Percentiles rank a stretch among this genome's conserved stretches.
These are phyloP conservation scores for Lasioglossum malachurum DNA, from an alignment of 2,888 invertebrate species.

Conservation along the genomic window DNA sequence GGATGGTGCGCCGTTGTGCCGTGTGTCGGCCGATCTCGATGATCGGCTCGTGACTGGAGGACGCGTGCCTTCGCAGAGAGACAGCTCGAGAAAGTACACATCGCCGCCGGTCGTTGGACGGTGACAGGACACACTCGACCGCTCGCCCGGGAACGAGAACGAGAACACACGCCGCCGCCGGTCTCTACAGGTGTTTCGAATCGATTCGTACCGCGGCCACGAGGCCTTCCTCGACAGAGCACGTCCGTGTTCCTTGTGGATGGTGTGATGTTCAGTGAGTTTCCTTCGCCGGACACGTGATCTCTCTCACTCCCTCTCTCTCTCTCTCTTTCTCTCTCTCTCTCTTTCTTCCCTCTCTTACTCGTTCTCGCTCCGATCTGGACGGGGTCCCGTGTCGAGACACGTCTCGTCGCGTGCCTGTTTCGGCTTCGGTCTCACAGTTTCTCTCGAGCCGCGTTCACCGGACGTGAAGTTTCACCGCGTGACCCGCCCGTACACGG, in stretches of 20 bases:
- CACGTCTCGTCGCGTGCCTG: constrained; percentile 46
- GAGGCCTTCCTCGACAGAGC: constrained; percentile 17
- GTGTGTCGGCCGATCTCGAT: constrained; percentile 45
- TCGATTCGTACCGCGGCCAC: constrained; percentile 48
- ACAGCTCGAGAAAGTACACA: constrained; percentile 23
- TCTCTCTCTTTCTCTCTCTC: neutral
- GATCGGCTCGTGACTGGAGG: constrained; percentile 28
- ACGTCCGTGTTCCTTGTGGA: constrained; percentile 40
- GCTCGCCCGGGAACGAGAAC: constrained; percentile 40
- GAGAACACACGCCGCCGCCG: constrained; percentile 53
- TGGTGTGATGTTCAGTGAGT: constrained; percentile 58
- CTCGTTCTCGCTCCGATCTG: constrained; percentile 8
- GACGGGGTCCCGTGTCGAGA: constrained; percentile 15
- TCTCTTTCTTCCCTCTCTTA: neutral
- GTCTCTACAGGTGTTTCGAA: constrained; percentile 63
- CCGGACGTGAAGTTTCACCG: constrained; percentile 41
- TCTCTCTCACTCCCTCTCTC: constrained; percentile 22
- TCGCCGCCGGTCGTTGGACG: constrained; percentile 29
- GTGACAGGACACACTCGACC: constrained; percentile 38
- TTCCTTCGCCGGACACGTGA: constrained; percentile 56
- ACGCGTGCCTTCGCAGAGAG: constrained; percentile 30
- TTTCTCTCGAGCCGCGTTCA: constrained; percentile 37
- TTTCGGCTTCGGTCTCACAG: constrained; percentile 25
- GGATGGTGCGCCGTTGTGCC: constrained; percentile 53
- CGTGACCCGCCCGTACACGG: neutral